phyloP scores from a whole-genome alignment of 2,797 vertebrate species.

The Lepidocolaptes lacrymiger region DNA sequence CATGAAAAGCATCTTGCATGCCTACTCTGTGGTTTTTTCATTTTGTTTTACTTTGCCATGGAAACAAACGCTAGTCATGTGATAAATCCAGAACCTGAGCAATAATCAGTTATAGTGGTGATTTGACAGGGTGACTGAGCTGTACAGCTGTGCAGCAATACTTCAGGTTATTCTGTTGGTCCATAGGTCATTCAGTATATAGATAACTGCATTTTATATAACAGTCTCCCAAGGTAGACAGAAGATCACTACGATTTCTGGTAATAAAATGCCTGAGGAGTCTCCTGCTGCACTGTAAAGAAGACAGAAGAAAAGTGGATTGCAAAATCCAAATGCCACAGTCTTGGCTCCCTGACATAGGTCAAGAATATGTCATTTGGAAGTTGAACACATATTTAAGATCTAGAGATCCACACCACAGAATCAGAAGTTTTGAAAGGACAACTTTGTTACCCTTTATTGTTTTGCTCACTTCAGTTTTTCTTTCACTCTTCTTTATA shows the following conservation, averaged over 20 bases:
- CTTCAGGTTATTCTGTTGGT: constrained; percentile 16
- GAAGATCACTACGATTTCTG: constrained; percentile 59
- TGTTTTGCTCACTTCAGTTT: constrained; percentile 1
- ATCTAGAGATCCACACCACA: background rate
- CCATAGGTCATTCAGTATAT: constrained; percentile 4
- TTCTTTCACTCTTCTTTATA: background rate
- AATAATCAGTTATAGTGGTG: background rate
- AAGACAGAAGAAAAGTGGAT: constrained; percentile 37
- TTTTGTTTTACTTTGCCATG: background rate
- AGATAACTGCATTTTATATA: constrained; percentile 43
- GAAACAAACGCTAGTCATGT: background rate
- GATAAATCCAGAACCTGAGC: background rate
- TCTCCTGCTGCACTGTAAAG: constrained; percentile 21
- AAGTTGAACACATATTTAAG: background rate
- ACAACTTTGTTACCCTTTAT: background rate
- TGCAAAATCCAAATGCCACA: constrained; percentile 40
- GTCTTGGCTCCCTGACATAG: background rate
- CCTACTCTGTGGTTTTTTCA: background rate
- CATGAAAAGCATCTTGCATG: background rate
- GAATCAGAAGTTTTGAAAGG: background rate
- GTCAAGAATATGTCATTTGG: background rate
- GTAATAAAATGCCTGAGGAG: constrained; percentile 54
- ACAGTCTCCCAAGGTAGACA: constrained; percentile 20
- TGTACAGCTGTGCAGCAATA: background rate
- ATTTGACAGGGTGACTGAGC: background rate